Conservation (phyloP, 2,888 invertebrate genomes). For the Tenthredo amoena region DNA sequence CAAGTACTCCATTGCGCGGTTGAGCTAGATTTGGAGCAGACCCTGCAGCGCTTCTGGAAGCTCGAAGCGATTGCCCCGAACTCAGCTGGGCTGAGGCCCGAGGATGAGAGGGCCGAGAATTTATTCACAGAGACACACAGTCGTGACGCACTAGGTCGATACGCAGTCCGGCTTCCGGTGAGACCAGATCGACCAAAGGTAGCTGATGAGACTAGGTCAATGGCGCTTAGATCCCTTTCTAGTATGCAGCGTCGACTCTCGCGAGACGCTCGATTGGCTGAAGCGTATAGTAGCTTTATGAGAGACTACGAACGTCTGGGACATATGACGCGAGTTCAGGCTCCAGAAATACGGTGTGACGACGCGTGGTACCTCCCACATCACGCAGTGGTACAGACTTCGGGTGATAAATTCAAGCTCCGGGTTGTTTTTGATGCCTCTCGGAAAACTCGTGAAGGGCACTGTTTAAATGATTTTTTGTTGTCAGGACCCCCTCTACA, state of each 20-base stretch:
- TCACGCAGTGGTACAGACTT: too few species aligned
- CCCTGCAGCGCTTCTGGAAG: constrained; percentile 47
- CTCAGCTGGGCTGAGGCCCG: constrained; percentile 27
- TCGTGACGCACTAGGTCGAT: constrained; percentile 24
- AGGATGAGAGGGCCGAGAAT: constrained; percentile 46
- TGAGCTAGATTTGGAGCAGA: constrained; percentile 13
- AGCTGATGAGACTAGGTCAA: not conserved
- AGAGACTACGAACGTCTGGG: not conserved
- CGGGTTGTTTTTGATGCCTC: constrained; percentile 53
- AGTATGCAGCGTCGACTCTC: constrained; percentile 12
- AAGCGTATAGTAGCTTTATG: not conserved
- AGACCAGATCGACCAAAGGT: not conserved
- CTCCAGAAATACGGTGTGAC: not conserved
- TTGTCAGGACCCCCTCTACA: constrained; percentile 51
- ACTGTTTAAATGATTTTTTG: constrained; percentile 50
- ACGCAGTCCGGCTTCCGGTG: constrained; percentile 35
- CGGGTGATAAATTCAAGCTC: not conserved
- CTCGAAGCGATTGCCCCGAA: constrained; percentile 46
- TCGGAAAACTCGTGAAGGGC: constrained; percentile 2
- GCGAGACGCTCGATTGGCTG: not conserved
- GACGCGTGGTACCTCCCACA: not conserved
- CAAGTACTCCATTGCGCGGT: not conserved
- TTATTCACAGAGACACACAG: constrained; percentile 12
- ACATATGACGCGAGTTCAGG: constrained; percentile 14
- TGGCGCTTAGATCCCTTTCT: constrained; percentile 16